Evolutionary conservation across 2,797 vertebrate genomes (phyloP).

Genomic region (Sarcophilus harrisii): DNA sequence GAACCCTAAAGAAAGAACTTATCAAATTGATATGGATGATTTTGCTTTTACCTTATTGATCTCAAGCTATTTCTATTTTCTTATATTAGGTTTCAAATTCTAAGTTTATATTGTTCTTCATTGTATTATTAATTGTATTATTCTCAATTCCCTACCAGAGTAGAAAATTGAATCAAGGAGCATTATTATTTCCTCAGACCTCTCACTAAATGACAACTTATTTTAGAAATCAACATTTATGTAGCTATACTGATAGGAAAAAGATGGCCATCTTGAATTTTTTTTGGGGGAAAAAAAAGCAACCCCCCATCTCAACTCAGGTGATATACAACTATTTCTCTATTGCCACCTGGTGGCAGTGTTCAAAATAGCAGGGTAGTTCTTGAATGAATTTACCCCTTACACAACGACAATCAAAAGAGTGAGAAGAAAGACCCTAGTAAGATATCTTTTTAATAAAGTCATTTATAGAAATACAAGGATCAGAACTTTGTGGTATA

Average conservation of each 20-base stretch:
- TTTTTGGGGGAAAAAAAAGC: neutral
- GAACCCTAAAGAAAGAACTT: neutral
- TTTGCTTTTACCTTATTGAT: neutral
- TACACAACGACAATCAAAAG: neutral
- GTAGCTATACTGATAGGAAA: neutral
- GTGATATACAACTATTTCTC: neutral
- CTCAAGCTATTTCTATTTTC: neutral
- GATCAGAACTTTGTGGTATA: neutral
- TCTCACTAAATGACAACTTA: neutral
- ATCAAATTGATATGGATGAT: neutral
- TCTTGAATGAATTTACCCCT: neutral
- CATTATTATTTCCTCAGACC: neutral
- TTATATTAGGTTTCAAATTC: neutral
- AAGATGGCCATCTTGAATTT: neutral
- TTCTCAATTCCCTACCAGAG: neutral
- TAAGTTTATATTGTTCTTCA: neutral
- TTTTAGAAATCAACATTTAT: neutral
- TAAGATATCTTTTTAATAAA: neutral
- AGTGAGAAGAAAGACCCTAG: neutral
- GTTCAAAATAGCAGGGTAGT: neutral
- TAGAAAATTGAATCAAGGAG: neutral
- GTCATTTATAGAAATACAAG: neutral
- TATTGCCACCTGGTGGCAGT: neutral
- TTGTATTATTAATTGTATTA: neutral
- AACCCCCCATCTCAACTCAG: neutral